Base-by-base conservation (phyloP, 2,113 vertebrate species). In the Petroica traversi region DNA sequence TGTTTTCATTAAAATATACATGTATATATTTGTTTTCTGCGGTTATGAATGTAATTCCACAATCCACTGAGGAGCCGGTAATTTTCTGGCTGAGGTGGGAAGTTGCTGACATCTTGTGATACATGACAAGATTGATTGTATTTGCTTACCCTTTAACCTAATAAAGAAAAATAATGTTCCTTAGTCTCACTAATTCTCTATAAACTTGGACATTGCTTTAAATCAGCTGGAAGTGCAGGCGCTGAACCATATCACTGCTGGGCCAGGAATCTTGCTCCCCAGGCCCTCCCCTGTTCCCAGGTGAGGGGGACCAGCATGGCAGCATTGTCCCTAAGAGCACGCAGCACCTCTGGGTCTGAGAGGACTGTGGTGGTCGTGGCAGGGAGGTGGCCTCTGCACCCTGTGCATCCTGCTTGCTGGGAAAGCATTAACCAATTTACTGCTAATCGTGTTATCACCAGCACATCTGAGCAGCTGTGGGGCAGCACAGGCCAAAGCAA, bases 141-240 rank as follows among this genome's bases (percentile, higher is more conserved):
- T 97, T 97, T 97, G 94, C 94, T 97, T 97, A 95, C 91, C 95
- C 95, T 96, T 96, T 97, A 94, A 96, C 96, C 96, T 94, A 97
- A 95, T 97, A 97, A 97, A 96, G 95, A 90, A 94, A 94, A 97
- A 96, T 90, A 96, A 93, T 34, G 85, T 95, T 94, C 75, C 79
- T 92, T 41, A 63, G 85, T 62, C 85, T 94, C 78, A 36, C 46
- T 94, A 85, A 95, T 92, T 93, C 95, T 90, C 62, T 36, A 31
- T 82, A 89, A 96, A 92, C 66, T 78, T 51, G 48, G 74, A 68
- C 52, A 46, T 89, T 87, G 66, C 81, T 76, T 93, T 95, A 92
- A 79, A 89, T 88, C 85, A 92, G 78, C 93, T 89, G 93, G 69
- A 94, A 85, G 85, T 5, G 16, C 58, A 76, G 58, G 85, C 51